A percentile compares a stretch with the other conserved stretches of the same genome.
phyloP scores from a whole-genome alignment of 2,888 invertebrate species.

The Epiblema foenella region DNA sequence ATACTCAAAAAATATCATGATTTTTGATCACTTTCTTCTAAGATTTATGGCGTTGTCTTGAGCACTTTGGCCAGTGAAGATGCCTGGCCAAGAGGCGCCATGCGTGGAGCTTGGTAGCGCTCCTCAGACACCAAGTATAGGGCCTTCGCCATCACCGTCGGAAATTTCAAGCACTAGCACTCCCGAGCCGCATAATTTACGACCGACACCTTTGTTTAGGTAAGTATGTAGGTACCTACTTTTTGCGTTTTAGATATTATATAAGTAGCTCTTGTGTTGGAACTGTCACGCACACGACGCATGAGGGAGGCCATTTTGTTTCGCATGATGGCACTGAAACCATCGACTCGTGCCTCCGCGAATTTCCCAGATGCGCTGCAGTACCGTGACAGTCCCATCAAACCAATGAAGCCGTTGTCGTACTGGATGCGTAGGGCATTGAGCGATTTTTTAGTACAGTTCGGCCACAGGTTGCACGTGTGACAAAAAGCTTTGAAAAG shows the following conservation, averaged over 20 bases:
- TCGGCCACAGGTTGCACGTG: too few relatives aligned
- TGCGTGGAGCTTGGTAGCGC: constrained; percentile 72
- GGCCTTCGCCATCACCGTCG: constrained; percentile 72
- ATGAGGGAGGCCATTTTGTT: too few relatives aligned
- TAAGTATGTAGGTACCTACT: constrained; percentile 53
- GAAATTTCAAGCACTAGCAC: constrained; percentile 79
- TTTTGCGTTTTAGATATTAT: background rate
- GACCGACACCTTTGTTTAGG: constrained; percentile 74
- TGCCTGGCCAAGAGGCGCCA: constrained; percentile 75
- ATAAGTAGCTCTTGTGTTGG: too few relatives aligned
- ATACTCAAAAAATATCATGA: background rate
- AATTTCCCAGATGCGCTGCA: too few relatives aligned
- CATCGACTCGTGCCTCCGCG: too few relatives aligned
- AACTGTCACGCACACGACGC: too few relatives aligned
- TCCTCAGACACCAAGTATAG: constrained; percentile 66
- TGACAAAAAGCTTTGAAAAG: too few relatives aligned
- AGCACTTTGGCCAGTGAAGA: constrained; percentile 49
- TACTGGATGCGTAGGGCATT: too few relatives aligned
- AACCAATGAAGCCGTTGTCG: too few relatives aligned
- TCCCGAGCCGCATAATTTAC: constrained; percentile 69
- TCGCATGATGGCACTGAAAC: too few relatives aligned
- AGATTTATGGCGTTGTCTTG: constrained; percentile 28
- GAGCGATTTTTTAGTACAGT: too few relatives aligned
- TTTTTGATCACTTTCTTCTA: background rate
- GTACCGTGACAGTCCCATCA: too few relatives aligned